phyloP scores from a whole-genome alignment of 1,140 invertebrate genomes.

The Pantala flavescens region DNA sequence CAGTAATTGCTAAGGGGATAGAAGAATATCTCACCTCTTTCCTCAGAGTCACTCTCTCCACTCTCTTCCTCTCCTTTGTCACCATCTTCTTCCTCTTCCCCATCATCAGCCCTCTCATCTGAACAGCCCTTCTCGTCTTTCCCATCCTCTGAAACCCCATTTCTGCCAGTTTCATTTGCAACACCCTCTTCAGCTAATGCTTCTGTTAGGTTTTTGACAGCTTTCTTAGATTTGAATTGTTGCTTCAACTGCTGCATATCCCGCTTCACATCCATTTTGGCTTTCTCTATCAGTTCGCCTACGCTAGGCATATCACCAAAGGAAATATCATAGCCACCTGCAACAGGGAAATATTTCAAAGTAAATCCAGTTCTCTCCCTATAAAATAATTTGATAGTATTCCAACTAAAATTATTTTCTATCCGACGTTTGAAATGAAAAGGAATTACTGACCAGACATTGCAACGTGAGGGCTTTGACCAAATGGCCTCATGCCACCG shows the following conservation, averaged over 20 bases:
- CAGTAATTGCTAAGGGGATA: too few relatives aligned
- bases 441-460: conserved; percentile 20
- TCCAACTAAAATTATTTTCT: too few relatives aligned
- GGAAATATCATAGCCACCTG: background rate
- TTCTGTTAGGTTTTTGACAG: conserved; percentile 19
- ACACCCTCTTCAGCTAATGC: conserved; percentile 24
- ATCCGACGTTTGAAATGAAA: too few relatives aligned
- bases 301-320: conserved; percentile 17
- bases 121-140: conserved; percentile 25
- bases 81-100: conserved; percentile 40
- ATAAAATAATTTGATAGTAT: too few relatives aligned
- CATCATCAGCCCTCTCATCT: conserved; percentile 33
- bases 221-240: conserved; percentile 18
- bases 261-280: conserved; percentile 53
- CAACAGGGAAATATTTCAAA: background rate
- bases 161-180: conserved; percentile 20
- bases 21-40: conserved; percentile 22
- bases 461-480: conserved; percentile 25
- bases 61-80: conserved; percentile 34
- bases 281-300: conserved; percentile 45
- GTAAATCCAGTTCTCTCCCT: too few relatives aligned
- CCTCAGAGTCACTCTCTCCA: conserved; percentile 25
- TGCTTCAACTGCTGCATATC: conserved; percentile 32
- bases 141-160: conserved; percentile 13
- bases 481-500: background rate